phyloP scores from a whole-genome alignment of 2,888 invertebrate genomes.

The Agriopis aurantiaria region DNA sequence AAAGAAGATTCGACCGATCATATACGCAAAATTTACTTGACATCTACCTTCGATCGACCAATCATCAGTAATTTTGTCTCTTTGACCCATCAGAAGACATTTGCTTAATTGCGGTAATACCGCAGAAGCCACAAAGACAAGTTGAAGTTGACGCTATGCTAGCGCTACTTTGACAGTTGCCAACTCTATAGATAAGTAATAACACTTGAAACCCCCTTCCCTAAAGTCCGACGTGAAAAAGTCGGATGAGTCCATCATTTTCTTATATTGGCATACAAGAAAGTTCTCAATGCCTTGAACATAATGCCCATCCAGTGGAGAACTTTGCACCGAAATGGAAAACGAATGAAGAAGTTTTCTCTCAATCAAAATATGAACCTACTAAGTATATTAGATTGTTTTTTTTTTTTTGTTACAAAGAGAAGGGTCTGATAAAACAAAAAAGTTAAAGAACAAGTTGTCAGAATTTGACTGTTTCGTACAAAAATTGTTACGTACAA shows the following conservation, averaged over 20 bases:
- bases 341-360: conserved; percentile 50
- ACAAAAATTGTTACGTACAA: conserved; percentile 6
- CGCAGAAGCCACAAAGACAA: no score
- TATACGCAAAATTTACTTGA: no score
- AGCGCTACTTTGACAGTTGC: no score
- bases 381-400: not conserved
- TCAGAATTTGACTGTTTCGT: conserved; percentile 6
- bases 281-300: conserved; percentile 43
- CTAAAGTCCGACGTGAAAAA: conserved; percentile 38
- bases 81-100: no score
- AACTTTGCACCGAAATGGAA: conserved; percentile 55
- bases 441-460: not conserved
- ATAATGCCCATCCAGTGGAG: conserved; percentile 48
- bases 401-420: not conserved
- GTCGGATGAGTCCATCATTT: conserved; percentile 52
- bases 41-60: no score
- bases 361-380: conserved; percentile 36
- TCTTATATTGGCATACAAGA: conserved; percentile 45
- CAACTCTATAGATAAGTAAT: not conserved
- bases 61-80: no score
- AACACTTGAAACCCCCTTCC: conserved; percentile 21
- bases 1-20: no score
- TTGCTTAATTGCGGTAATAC: no score
- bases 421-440: not conserved
- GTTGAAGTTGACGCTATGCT: no score